Percentiles rank a stretch among this genome's conserved stretches.
phyloP scores from a whole-genome alignment of 2,113 vertebrate species.

The Zapus hudsonius region DNA sequence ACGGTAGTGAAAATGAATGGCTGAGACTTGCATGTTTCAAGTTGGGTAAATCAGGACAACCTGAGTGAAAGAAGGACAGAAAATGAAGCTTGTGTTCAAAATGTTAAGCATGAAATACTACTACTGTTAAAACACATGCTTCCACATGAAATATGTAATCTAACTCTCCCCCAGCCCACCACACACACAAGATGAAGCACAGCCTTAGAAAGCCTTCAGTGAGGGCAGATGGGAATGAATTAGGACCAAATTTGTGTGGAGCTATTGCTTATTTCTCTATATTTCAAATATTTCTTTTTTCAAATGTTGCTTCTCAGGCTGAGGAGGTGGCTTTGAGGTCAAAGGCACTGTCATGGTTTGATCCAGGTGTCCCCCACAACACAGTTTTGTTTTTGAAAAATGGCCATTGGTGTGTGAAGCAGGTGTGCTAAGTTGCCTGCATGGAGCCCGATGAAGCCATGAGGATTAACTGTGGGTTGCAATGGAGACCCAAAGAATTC shows the following conservation, averaged over 20 bases:
- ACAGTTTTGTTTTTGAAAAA: no score
- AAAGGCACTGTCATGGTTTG: no score
- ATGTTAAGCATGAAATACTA: background rate
- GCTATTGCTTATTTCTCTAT: background rate
- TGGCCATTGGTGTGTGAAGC: no score
- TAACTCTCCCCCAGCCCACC: no score
- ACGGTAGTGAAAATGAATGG: background rate
- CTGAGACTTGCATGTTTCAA: background rate
- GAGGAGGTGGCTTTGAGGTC: no score
- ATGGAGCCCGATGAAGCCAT: no score
- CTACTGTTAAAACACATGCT: background rate
- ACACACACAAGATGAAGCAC: accelerated
- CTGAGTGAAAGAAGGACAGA: background rate
- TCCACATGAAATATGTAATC: background rate
- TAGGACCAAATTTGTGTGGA: background rate
- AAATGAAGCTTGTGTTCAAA: background rate
- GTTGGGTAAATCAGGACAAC: background rate
- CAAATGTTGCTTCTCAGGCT: background rate
- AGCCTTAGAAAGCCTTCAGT: accelerated
- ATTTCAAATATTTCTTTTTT: background rate
- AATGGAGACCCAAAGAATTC: no score
- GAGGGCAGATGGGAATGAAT: accelerated
- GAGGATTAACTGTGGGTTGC: no score
- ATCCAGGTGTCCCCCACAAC: no score
- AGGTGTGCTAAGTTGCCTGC: no score